Percentiles rank a stretch among this genome's conserved stretches.
Evolutionary conservation across 1,140 invertebrate species (phyloP).

Genomic region (Halesus radiatus): DNA sequence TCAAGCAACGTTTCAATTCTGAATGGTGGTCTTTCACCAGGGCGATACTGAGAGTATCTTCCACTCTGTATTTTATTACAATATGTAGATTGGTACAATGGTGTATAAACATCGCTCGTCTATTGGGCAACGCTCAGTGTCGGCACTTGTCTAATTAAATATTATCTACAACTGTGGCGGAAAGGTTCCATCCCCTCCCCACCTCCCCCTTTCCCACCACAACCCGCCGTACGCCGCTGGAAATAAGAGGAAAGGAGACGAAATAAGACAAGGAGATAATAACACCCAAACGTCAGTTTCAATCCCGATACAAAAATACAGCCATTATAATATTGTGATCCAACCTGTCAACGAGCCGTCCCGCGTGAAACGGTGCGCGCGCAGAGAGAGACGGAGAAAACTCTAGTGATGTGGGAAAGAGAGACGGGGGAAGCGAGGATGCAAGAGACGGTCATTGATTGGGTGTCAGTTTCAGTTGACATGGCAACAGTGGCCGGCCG

Average conservation of each 20-base stretch:
- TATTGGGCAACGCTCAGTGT: too few species aligned
- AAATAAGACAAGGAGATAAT: constrained; percentile 33
- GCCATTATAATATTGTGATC: constrained; percentile 38
- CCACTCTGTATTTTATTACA: too few species aligned
- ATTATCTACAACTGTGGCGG: not conserved
- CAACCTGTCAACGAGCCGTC: constrained; percentile 28
- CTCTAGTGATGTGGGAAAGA: constrained; percentile 6
- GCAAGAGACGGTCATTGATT: constrained; percentile 35
- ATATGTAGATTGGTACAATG: too few species aligned
- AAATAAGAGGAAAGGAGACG: constrained; percentile 16
- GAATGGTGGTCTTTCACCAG: too few species aligned
- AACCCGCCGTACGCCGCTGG: not conserved
- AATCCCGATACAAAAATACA: constrained; percentile 57
- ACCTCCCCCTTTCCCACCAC: not conserved
- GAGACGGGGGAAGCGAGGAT: constrained; percentile 40
- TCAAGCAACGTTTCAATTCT: too few species aligned
- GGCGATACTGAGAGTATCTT: too few species aligned
- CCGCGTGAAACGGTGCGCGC: constrained; percentile 5
- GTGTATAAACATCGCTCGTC: too few species aligned
- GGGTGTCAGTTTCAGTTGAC: constrained; percentile 24
- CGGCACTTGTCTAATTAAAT: too few species aligned
- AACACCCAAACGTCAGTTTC: constrained; percentile 51
- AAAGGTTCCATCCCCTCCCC: not conserved
- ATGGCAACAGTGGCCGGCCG: not conserved
- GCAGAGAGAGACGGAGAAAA: not conserved